Evolutionary conservation across 2,888 invertebrate genomes (phyloP), one percentile per base, ranked within the genome.

Genomic region (Cephalotes varians): DNA sequence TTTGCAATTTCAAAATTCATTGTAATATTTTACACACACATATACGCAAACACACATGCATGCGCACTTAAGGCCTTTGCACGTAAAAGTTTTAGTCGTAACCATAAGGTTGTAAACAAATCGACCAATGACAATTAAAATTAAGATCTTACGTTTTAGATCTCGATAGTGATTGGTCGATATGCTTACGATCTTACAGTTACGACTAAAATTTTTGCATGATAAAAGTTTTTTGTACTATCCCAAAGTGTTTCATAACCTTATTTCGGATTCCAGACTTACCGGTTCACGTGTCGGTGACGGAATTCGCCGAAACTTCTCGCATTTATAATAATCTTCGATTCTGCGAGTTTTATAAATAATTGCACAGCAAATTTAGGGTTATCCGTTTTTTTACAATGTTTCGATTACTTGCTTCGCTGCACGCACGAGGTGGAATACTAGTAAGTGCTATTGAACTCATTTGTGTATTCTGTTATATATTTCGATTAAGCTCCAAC

Each of bases 351-450:
- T 76, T 69, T 31, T 31, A 44, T 31, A 21, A 56, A 44, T 18
- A 40, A 44, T 12, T 67, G 15, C 12, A 18, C 5, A 21, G 7
- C 18, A 18, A 69, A 25, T 34, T 56, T 67, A 18, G 1, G 1
- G n/a, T n/a, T 67, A 21, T 51, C n/a, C 25, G 12, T 25, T 56
- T 74, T 56, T 74, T 76, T 44, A 84, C 28, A 73, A 91, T 94
- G 94, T 91, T 93, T 77, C 92, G 93, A 86, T 87, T 92, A 37
- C 81, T 94, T 18, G 79, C 84, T 49, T 91, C 88, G 86, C 69
- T 93, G 25, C 89, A 88, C 71, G 90, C 92, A 40, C 91, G 89
- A 74, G 86, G 87, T 40, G 88, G 85, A 72, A 92, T 89, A 79
- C 82, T 92, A 89, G 94, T 94, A 85, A 91, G 91, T 87, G 31